Evolutionary conservation across 2,797 vertebrate species (phyloP).

Genomic region (Clarias platycephalus): DNA sequence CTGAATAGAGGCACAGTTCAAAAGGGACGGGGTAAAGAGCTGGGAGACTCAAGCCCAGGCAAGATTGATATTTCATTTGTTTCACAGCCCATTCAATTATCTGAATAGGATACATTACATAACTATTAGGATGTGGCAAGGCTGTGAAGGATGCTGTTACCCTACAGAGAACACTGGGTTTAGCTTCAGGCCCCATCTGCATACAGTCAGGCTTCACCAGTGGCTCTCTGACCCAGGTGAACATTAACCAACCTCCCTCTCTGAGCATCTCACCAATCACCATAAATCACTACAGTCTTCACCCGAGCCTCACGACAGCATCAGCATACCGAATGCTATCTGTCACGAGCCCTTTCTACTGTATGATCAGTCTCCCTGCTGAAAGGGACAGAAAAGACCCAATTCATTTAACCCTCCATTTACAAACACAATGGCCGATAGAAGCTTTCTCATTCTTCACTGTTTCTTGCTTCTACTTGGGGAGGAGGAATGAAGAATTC

Average conservation of each 20-base stretch:
- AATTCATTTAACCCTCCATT: conserved; percentile 51
- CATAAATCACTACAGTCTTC: conserved; percentile 76
- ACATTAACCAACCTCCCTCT: conserved; percentile 77
- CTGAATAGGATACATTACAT: conserved; percentile 55
- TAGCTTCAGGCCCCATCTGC: conserved; percentile 63
- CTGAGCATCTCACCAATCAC: conserved; percentile 67
- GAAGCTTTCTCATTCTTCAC: conserved; percentile 54
- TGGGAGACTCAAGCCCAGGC: conserved; percentile 20
- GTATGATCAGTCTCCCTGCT: conserved; percentile 55
- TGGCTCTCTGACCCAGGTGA: conserved; percentile 66
- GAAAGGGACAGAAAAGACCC: conserved; percentile 46
- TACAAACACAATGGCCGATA: conserved; percentile 50
- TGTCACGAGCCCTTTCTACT: conserved; percentile 66
- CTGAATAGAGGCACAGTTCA: background rate
- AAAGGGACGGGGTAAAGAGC: background rate
- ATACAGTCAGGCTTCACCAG: conserved; percentile 64
- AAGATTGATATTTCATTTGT: conserved; percentile 54
- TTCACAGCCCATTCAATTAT: conserved; percentile 54
- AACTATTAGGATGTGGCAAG: conserved; percentile 55
- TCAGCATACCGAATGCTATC: conserved; percentile 72
- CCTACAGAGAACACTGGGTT: conserved; percentile 68
- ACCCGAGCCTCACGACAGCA: conserved; percentile 63
- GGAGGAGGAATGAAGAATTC: conserved; percentile 12
- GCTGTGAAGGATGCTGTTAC: conserved; percentile 54
- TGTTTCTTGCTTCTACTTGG: conserved; percentile 24